phyloP scores from a whole-genome alignment of 2,797 vertebrate species.

The Sebastes steindachneri region DNA sequence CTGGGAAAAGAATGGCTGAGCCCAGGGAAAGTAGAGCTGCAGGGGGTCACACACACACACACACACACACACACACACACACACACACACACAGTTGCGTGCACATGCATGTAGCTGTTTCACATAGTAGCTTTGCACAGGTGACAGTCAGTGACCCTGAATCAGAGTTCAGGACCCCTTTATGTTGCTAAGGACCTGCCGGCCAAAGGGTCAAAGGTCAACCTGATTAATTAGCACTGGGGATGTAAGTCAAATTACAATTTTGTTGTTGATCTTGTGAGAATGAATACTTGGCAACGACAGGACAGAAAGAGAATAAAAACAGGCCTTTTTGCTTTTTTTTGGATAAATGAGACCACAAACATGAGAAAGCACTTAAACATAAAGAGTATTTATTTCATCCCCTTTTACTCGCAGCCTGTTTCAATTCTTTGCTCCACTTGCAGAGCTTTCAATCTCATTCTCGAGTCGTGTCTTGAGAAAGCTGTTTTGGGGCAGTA shows the following conservation, averaged over 20 bases:
- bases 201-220: slow-evolving; percentile 27
- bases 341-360: not conserved
- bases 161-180: slow-evolving; percentile 38
- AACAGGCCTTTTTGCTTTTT: not conserved
- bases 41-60: slow-evolving; percentile 45
- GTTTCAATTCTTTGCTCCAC: not conserved
- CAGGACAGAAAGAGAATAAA: not conserved
- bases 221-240: not conserved
- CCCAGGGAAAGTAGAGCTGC: slow-evolving; percentile 76
- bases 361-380: not conserved
- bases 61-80: not conserved
- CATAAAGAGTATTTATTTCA: not conserved
- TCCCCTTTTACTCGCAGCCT: not conserved
- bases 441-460: not conserved
- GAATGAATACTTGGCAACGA: not conserved
- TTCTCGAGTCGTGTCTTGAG: not conserved
- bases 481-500: not conserved
- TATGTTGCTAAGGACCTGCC: not conserved
- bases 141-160: slow-evolving; percentile 56
- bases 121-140: slow-evolving; percentile 47
- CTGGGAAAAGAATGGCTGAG: slow-evolving; percentile 81
- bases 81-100: slow-evolving; percentile 1
- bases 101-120: slow-evolving; percentile 40
- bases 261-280: slow-evolving; percentile 4
- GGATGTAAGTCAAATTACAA: not conserved